phyloP scores from a whole-genome alignment of 2,113 vertebrate species.

The Himantopus leucocephalus region DNA sequence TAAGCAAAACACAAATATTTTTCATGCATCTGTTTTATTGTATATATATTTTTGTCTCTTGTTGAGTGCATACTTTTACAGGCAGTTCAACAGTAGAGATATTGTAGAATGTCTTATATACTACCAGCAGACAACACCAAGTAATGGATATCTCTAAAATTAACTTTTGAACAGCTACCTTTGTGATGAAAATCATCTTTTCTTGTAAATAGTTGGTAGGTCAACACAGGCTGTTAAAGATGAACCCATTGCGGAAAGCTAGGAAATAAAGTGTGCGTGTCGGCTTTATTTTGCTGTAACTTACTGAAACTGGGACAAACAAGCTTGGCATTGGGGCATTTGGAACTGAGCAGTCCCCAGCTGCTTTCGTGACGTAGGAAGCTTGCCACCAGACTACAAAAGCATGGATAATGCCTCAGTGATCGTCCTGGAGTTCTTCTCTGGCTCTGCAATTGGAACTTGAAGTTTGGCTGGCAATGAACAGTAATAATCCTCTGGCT shows the following conservation, averaged over 20 bases:
- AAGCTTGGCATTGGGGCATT: conserved; percentile 11
- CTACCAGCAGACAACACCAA: not conserved
- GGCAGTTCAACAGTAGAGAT: not conserved
- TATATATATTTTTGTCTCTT: not conserved
- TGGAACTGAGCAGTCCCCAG: conserved; percentile 6
- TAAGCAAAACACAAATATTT: not conserved
- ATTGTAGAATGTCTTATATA: not conserved
- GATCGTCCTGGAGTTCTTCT: not conserved
- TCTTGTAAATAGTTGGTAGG: not conserved
- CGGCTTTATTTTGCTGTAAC: not conserved
- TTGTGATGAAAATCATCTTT: not conserved
- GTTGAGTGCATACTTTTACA: not conserved
- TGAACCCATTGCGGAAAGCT: not conserved
- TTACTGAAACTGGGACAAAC: conserved; percentile 48
- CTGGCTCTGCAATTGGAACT: conserved; percentile 23
- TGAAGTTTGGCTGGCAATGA: not conserved
- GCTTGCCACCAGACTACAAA: conserved; percentile 26
- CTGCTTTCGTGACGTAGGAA: conserved; percentile 41
- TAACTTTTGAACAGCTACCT: not conserved
- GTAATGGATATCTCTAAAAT: not conserved
- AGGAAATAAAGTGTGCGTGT: not conserved
- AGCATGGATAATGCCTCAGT: conserved; percentile 16
- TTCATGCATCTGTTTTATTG: not conserved
- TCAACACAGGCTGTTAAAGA: not conserved
- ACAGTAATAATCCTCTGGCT: not conserved